Conservation (phyloP, 92 coral and sea anemone species). For the Parazoanthus darwini region DNA sequence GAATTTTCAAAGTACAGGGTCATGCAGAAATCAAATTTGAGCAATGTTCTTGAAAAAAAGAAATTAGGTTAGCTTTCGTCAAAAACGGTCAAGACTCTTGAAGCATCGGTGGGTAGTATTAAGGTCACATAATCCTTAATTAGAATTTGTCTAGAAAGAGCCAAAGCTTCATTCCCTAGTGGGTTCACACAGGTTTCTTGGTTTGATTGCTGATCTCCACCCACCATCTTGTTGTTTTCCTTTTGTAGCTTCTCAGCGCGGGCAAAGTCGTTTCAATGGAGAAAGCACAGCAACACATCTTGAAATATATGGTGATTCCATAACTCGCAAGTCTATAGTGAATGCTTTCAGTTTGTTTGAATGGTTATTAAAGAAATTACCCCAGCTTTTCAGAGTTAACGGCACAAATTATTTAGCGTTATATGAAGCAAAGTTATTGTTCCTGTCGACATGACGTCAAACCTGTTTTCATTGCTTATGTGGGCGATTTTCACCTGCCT, state of each 20-base stretch:
- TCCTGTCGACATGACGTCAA: conserved; percentile 10
- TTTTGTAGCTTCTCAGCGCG: background rate
- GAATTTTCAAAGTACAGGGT: too few relatives aligned
- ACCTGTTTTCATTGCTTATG: background rate
- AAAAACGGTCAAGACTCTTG: background rate
- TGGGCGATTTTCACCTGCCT: conserved; percentile 31
- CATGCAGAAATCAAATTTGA: too few relatives aligned
- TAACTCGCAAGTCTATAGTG: background rate
- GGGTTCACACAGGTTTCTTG: background rate
- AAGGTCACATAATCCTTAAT: background rate
- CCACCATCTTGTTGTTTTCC: background rate
- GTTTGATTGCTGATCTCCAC: background rate
- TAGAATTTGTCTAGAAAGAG: background rate
- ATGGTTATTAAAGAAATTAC: background rate
- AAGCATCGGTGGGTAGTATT: background rate
- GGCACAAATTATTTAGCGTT: background rate
- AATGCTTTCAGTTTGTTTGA: background rate
- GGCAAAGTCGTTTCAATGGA: background rate
- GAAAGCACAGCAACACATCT: background rate
- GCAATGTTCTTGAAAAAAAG: background rate
- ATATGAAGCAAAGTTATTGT: background rate
- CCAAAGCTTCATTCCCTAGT: background rate
- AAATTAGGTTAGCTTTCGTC: too few relatives aligned
- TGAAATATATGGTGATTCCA: background rate
- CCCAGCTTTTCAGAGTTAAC: conserved; percentile 4